A percentile compares a stretch with the other conserved stretches of the same genome.
Evolutionary conservation across 2,888 invertebrate genomes (phyloP).

Genomic region (Heteropelma amictum): DNA sequence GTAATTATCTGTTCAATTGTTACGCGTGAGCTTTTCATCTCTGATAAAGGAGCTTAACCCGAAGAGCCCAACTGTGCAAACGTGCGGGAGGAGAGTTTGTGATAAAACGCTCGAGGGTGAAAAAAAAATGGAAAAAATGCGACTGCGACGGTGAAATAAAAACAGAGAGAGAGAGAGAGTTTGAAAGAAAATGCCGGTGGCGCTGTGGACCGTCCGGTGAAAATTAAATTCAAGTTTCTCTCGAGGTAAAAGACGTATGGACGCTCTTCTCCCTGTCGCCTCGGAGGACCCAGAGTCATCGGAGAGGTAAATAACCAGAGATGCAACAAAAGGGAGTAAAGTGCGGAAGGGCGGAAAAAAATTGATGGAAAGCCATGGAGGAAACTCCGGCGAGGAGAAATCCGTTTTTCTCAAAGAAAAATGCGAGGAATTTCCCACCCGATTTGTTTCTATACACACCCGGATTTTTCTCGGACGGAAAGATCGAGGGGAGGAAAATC

Average conservation of each 20-base stretch:
- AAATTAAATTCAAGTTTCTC: slow-evolving; percentile 51
- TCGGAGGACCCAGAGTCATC: slow-evolving; percentile 31
- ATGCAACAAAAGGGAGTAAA: background rate
- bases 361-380: slow-evolving; percentile 10
- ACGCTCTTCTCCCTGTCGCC: slow-evolving; percentile 5
- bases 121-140: background rate
- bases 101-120: background rate
- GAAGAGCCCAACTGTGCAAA: background rate
- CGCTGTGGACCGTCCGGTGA: slow-evolving; percentile 16
- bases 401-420: background rate
- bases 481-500: too few relatives aligned
- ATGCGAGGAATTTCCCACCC: background rate
- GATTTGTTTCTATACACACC: too few relatives aligned
- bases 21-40: background rate
- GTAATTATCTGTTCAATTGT: slow-evolving; percentile 21
- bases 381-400: background rate
- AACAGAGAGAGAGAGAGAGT: slow-evolving; percentile 1
- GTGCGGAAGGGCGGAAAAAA: background rate
- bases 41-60: slow-evolving; percentile 1
- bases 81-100: background rate
- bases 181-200: slow-evolving; percentile 37
- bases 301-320: background rate
- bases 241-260: slow-evolving; percentile 18
- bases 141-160: background rate
- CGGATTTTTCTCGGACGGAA: too few relatives aligned